Conservation (phyloP, 2,888 invertebrate genomes). For the Leucania comma region DNA sequence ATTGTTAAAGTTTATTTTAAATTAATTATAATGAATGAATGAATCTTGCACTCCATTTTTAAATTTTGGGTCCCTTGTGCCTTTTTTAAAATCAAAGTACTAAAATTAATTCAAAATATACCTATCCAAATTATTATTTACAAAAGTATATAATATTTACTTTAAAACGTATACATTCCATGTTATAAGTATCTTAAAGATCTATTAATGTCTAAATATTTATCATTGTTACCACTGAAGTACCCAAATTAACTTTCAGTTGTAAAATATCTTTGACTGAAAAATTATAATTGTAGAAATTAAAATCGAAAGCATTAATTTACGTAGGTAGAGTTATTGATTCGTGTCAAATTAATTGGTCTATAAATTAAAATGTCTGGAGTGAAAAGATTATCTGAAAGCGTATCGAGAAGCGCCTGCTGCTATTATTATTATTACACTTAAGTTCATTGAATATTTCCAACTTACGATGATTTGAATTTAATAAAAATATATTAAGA, state of each 20-base stretch:
- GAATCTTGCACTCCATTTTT: constrained; percentile 48
- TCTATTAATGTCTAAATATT: constrained; percentile 62
- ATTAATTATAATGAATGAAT: constrained; percentile 54
- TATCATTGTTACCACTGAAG: constrained; percentile 59
- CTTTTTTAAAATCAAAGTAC: constrained; percentile 76
- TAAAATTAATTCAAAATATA: constrained; percentile 66
- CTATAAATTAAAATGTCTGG: constrained; percentile 55
- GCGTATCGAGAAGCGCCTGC: constrained; percentile 50
- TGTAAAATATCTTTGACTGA: constrained; percentile 54
- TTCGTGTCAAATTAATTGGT: constrained; percentile 63
- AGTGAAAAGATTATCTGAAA: constrained; percentile 42
- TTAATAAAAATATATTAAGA: constrained; percentile 34
- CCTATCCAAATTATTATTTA: constrained; percentile 59
- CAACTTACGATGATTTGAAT: constrained; percentile 43
- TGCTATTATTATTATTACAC: constrained; percentile 32
- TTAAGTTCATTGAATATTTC: constrained; percentile 42
- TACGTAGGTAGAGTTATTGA: constrained; percentile 51
- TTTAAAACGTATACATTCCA: constrained; percentile 69
- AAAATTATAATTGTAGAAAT: constrained; percentile 39
- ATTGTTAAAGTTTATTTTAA: constrained; percentile 56
- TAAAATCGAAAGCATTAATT: constrained; percentile 38
- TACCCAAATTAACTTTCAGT: constrained; percentile 50
- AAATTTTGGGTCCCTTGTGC: constrained; percentile 77
- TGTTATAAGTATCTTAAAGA: constrained; percentile 65
- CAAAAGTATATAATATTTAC: constrained; percentile 55